These are phyloP conservation scores for Bolinopsis microptera DNA, from an alignment of 37 sponge, comb jelly and placozoan species.

Conservation along the genomic window DNA sequence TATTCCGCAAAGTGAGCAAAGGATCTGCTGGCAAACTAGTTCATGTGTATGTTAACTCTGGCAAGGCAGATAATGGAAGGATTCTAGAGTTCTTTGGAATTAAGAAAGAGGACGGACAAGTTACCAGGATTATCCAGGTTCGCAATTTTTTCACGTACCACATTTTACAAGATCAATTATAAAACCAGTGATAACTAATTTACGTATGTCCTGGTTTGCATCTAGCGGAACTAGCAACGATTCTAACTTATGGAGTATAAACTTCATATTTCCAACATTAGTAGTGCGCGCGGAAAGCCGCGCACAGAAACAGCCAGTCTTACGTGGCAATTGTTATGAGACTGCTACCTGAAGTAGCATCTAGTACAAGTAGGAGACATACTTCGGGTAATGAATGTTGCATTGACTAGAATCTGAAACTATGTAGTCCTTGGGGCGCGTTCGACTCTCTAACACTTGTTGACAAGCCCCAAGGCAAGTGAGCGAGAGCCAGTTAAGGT, in stretches of 20 bases:
- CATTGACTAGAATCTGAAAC: too few species aligned
- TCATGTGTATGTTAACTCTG: slow-evolving; percentile 72
- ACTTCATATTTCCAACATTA: background rate
- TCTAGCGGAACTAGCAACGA: background rate
- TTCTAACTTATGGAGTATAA: background rate
- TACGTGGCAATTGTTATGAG: too few species aligned
- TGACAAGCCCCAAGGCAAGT: too few species aligned
- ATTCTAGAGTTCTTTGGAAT: slow-evolving; percentile 85
- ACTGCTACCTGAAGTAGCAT: too few species aligned
- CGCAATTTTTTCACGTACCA: background rate
- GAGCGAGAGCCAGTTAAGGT: too few species aligned
- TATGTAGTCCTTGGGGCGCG: too few species aligned
- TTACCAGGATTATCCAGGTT: slow-evolving; percentile 13
- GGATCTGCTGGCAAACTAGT: slow-evolving; percentile 77
- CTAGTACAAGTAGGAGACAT: too few species aligned
- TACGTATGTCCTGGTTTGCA: background rate
- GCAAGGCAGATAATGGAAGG: slow-evolving; percentile 73
- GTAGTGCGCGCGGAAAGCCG: background rate
- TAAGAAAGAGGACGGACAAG: slow-evolving; percentile 27
- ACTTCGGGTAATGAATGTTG: too few species aligned
- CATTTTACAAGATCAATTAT: too few species aligned
- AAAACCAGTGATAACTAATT: background rate
- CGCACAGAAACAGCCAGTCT: too few species aligned
- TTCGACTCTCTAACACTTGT: too few species aligned
- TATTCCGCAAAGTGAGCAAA: slow-evolving; percentile 69